These are phyloP conservation scores for Drosophila prolongata DNA, from an alignment of 2,888 invertebrate species.

Conservation along the genomic window DNA sequence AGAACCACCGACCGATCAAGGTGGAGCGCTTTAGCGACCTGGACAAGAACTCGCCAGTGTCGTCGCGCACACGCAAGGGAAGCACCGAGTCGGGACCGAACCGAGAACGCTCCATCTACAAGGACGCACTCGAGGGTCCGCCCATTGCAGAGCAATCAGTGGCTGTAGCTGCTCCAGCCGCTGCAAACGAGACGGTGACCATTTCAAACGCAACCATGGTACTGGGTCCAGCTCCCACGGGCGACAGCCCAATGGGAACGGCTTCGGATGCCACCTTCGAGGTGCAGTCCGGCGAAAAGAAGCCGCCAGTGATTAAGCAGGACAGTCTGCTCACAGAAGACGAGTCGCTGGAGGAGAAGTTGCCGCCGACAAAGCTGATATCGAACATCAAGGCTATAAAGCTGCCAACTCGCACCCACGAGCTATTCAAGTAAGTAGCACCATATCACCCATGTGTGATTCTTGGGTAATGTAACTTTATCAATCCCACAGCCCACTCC, in stretches of 20 bases:
- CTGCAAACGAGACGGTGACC: constrained; percentile 57
- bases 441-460: fast-evolving
- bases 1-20: constrained; percentile 74
- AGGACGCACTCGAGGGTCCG: constrained; percentile 83
- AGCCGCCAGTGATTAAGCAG: constrained; percentile 38
- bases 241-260: constrained; percentile 27
- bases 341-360: constrained; percentile 71
- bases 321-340: constrained; percentile 83
- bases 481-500: constrained; percentile 85
- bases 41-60: constrained; percentile 58
- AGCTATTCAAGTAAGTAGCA: constrained; percentile 82
- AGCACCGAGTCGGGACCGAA: constrained; percentile 42
- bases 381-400: constrained; percentile 68
- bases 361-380: constrained; percentile 20
- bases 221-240: constrained; percentile 36
- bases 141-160: constrained; percentile 6
- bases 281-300: constrained; percentile 40
- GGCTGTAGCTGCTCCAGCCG: constrained; percentile 11
- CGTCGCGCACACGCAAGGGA: constrained; percentile 76
- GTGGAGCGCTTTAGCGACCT: constrained; percentile 81
- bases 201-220: constrained; percentile 45
- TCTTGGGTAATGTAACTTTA: constrained; percentile 37
- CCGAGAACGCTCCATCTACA: constrained; percentile 82
- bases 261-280: constrained; percentile 61
- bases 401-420: constrained; percentile 80